Percentiles rank a stretch among this genome's conserved stretches.
These are phyloP conservation scores for Numenius phaeopus DNA, from an alignment of 2,797 vertebrate genomes.

Conservation along the genomic window DNA sequence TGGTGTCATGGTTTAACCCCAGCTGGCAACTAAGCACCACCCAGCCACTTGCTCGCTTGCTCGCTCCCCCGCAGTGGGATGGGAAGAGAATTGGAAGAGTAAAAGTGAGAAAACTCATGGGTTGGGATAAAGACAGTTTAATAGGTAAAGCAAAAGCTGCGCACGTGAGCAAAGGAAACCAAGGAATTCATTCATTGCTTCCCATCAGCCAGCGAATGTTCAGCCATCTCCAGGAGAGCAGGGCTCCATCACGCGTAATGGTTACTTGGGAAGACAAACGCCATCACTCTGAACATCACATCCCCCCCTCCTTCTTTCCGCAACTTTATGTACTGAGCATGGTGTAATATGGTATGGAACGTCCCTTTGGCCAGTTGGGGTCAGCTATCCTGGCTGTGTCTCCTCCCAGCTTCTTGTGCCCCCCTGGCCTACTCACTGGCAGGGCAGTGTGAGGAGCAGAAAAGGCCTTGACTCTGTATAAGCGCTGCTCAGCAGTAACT, in stretches of 20 bases:
- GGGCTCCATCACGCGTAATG: neutral
- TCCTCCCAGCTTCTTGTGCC: neutral
- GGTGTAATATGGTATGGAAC: neutral
- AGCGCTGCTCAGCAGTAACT: neutral
- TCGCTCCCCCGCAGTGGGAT: neutral
- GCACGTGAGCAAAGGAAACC: neutral
- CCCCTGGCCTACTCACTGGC: neutral
- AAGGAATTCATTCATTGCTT: neutral
- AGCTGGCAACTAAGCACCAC: neutral
- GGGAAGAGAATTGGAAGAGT: neutral
- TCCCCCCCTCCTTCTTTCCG: neutral
- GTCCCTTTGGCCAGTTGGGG: neutral
- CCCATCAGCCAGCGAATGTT: neutral
- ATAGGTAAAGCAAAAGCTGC: neutral
- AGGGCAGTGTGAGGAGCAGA: neutral
- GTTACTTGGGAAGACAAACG: neutral
- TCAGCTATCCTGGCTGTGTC: neutral
- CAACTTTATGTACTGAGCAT: neutral
- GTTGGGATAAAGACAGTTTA: neutral
- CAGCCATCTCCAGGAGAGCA: neutral
- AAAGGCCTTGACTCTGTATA: neutral
- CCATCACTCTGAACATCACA: neutral
- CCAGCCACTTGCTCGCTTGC: neutral
- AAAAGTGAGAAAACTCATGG: neutral
- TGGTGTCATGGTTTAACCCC: neutral